Base-by-base conservation (phyloP, 2,888 invertebrate species). In the Helleia helle region DNA sequence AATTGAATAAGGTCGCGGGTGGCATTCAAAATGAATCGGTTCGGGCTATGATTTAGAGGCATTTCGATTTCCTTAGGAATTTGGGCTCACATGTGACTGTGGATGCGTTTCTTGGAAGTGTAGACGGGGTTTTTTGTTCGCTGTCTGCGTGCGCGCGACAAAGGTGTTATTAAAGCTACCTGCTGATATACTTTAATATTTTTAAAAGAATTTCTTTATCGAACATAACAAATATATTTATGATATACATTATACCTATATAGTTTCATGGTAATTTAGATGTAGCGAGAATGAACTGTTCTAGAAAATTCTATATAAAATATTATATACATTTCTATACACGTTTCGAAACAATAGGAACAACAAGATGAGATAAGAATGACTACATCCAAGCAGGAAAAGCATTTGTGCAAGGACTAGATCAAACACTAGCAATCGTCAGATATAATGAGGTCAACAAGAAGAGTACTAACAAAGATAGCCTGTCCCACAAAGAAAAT, bases 11-110 rank as follows among this genome's bases (percentile, higher is more conserved):
- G 31, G 25, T 30, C 8, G 24, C 31, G 25, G 15, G 13, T 25
- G 30, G 28, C 30, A 50, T 50, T 54, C 54, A 49, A 44, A 42
- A 44, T 36, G 41, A 44, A 39, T 41, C 43, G 9, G 34, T 46
- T 51, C 58, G 52, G 62, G 62, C 73, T 76, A 77, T 75, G 76
- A 79, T 77, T 77, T 73, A 69, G 71, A 59, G 63, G 59, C 63
- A 66, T 76, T 83, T 81, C 81, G 80, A 72, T 83, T 83, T 81
- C 81, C 70, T 71, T 81, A 75, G 80, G 80, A 83, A 81, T 83
- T 75, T 56, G 52, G 56, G 49, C 48, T 49, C 52, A 55, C 54
- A 62, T 59, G 58, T 52, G 55, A 57, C 52, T 55, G 58, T 52
- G 56, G 54, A 56, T 57, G 46, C 49, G 45, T 48, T 48, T 51